Base-by-base conservation (phyloP, 2,113 vertebrate species). In the Ictidomys tridecemlineatus region DNA sequence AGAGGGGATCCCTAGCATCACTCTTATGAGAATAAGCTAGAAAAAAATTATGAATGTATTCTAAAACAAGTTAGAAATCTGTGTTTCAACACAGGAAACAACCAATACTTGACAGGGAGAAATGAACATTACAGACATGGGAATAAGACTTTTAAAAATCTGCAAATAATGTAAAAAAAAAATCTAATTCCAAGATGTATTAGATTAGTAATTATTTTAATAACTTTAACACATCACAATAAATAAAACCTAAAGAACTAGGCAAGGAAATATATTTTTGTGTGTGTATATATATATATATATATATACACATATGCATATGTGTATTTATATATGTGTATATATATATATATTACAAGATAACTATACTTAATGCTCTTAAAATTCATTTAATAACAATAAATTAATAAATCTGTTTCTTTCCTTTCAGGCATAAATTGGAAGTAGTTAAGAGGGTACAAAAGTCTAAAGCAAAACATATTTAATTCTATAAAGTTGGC, bases 311-410 rank as follows among this genome's bases (percentile, higher is more conserved):
- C 45, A 45, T 45, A 45, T 45, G 45, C 8, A 8, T 45, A 1
- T 45, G 45, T 45, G 45, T 45, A 8, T 45, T 7, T 45, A 45
- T 45, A 45, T 45, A 8, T 45, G 8, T 45, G 4, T 45, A 45
- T 45, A 45, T 45, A 45, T 53, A 63, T 42, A 16, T 80, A 69
- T 7, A 80, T 39, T 24, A 45, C 26, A 89, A 87, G 92, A 45
- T 65, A 42, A 91, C 39, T 48, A 51, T 32, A 53, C 67, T 58
- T 51, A 89, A 84, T 51, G 20, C 22, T 87, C 42, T 95, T 90
- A 83, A 96, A 94, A 70, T 91, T 80, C 18, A 79, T 22, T 82
- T 89, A 92, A 65, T 88, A 92, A 83, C 37, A 93, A 74, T 88
- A 79, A 91, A 94, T 86, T 93, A 56, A 72, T 34, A 87, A 96